A percentile compares a stretch with the other conserved stretches of the same genome.
These are phyloP conservation scores for Cladorhizidae sp. DNA, from an alignment of 37 sponge, comb jelly and placozoan genomes.

Conservation along the genomic window DNA sequence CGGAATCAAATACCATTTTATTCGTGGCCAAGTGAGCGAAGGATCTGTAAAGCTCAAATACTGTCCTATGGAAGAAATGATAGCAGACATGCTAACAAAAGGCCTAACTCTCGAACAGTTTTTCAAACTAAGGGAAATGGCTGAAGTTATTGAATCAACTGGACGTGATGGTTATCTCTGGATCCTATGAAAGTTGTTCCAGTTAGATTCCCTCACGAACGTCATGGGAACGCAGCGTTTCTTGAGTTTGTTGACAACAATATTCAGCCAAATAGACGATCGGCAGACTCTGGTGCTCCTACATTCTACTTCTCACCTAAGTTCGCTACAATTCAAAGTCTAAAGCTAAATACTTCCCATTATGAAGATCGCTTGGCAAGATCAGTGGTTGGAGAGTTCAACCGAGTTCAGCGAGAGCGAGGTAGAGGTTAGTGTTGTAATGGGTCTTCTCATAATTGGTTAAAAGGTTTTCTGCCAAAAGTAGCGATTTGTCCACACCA, in stretches of 20 bases:
- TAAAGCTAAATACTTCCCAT: slow-evolving; percentile 11
- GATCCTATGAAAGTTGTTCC: not conserved
- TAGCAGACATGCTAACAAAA: too few species aligned
- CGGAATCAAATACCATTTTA: too few species aligned
- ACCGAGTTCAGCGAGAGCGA: slow-evolving; percentile 6
- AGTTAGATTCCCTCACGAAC: slow-evolving; percentile 33
- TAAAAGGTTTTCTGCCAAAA: slow-evolving; percentile 39
- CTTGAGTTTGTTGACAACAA: slow-evolving; percentile 34
- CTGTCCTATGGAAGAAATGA: too few species aligned
- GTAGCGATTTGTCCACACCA: slow-evolving; percentile 40
- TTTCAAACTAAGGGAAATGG: too few species aligned
- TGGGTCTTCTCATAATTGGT: slow-evolving; percentile 33
- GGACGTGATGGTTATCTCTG: slow-evolving; percentile 49
- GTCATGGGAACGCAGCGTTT: slow-evolving; percentile 40
- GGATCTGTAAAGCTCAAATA: too few species aligned
- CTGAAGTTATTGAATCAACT: too few species aligned
- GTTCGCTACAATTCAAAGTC: slow-evolving; percentile 36
- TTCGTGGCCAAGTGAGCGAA: too few species aligned
- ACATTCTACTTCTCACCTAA: slow-evolving; percentile 43
- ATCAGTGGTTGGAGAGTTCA: slow-evolving; percentile 44
- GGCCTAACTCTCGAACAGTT: too few species aligned
- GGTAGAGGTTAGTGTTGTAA: slow-evolving; percentile 12
- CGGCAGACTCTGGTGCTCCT: slow-evolving; percentile 33
- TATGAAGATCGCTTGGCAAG: slow-evolving; percentile 26
- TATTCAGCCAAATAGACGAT: slow-evolving; percentile 46